Conservation (phyloP, 2,113 vertebrate genomes). For the Ictalurus furcatus region DNA sequence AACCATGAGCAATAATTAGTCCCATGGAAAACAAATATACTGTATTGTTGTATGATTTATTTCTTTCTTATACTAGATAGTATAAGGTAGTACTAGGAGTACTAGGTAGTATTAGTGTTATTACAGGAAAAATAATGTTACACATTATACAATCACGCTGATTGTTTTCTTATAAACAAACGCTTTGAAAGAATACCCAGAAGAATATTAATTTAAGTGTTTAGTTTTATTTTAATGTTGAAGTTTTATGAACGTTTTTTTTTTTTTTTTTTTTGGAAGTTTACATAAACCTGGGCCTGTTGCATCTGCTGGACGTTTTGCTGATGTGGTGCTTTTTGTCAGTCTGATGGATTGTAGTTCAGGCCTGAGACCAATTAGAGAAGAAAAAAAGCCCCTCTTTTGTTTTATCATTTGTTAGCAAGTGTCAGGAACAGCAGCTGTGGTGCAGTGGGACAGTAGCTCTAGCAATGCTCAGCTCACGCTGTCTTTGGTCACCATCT, state of each 20-base stretch:
- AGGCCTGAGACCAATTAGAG: conserved; percentile 10
- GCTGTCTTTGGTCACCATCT: not conserved
- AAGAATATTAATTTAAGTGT: too few species aligned
- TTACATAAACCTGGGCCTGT: not conserved
- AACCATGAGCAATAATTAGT: too few species aligned
- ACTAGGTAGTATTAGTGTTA: not conserved
- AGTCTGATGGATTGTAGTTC: conserved; percentile 15
- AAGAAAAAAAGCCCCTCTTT: not conserved
- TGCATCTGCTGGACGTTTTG: not conserved
- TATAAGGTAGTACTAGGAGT: not conserved
- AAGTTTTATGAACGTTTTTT: too few species aligned
- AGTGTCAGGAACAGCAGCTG: conserved; percentile 13
- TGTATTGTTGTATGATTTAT: not conserved
- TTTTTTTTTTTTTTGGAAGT: not conserved
- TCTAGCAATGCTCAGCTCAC: not conserved
- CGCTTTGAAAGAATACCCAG: not conserved
- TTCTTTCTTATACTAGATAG: not conserved
- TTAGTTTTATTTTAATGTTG: not conserved
- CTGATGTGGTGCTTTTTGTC: not conserved
- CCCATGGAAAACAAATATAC: too few species aligned
- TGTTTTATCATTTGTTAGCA: not conserved
- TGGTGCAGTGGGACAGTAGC: not conserved
- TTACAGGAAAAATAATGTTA: not conserved
- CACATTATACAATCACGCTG: not conserved
- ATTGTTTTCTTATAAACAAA: not conserved